Percentiles rank a stretch among this genome's conserved stretches.
Conservation (phyloP, 1,140 invertebrate species). For the Eulimnadia texana region DNA sequence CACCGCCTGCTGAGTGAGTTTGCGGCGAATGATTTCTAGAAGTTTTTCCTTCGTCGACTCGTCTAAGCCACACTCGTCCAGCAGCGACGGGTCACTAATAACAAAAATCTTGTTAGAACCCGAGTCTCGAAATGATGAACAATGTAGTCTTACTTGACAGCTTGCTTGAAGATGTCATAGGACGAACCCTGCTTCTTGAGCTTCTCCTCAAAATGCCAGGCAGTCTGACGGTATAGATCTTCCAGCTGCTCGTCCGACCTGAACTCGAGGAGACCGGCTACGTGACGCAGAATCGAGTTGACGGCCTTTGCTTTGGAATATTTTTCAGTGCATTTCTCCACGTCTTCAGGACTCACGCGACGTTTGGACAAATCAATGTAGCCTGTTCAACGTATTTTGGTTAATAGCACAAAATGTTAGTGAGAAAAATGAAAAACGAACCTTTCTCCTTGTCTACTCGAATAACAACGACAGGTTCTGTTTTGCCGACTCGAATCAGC, state of each 20-base stretch:
- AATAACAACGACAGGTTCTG: constrained; percentile 97
- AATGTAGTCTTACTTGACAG: constrained; percentile 67
- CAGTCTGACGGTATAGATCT: constrained; percentile 91
- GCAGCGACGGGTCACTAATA: constrained; percentile 70
- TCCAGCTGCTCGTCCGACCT: constrained; percentile 83
- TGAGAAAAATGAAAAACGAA: too few species aligned
- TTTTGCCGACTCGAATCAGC: constrained; percentile 94
- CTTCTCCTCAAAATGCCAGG: constrained; percentile 97
- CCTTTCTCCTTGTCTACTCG: constrained; percentile 99
- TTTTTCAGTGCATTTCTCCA: constrained; percentile 94
- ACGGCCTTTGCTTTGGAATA: constrained; percentile 98
- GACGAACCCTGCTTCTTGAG: constrained; percentile 89
- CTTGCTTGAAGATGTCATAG: constrained; percentile 97
- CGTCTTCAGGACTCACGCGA: constrained; percentile 93
- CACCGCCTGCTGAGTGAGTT: constrained; percentile 92
- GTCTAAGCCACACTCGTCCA: constrained; percentile 92
- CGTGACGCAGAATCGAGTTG: constrained; percentile 93
- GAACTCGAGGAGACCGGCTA: constrained; percentile 86
- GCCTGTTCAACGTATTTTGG: constrained; percentile 38
- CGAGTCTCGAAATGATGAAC: constrained; percentile 13
- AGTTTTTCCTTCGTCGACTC: constrained; percentile 83
- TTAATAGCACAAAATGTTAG: neutral
- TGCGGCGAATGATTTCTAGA: constrained; percentile 85
- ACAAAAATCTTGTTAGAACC: constrained; percentile 24
- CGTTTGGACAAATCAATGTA: constrained; percentile 99